Evolutionary conservation across 2,113 vertebrate genomes (phyloP).

Genomic region (Rhinoderma darwinii): DNA sequence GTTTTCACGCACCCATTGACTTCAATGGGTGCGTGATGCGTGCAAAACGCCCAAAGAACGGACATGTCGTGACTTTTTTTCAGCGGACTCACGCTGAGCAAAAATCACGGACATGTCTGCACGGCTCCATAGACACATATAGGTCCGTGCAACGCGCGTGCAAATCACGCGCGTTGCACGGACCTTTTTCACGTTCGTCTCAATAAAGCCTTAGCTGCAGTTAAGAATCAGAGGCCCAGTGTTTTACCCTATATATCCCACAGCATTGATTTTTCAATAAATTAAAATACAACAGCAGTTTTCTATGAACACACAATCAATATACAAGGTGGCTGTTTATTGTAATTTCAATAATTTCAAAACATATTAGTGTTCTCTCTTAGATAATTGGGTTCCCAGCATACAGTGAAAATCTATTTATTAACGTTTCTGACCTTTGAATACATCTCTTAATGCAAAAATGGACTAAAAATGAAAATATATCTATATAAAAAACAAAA

Average conservation of each 20-base stretch:
- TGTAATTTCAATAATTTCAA: conserved; percentile 50
- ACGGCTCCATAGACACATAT: no score
- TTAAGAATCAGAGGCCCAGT: conserved; percentile 33
- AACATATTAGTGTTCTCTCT: conserved; percentile 25
- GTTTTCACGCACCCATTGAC: no score
- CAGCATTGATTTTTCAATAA: conserved; percentile 44
- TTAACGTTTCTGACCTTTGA: neutral
- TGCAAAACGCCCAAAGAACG: no score
- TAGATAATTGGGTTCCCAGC: conserved; percentile 23
- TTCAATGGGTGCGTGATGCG: no score
- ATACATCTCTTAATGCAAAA: neutral
- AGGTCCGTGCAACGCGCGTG: no score
- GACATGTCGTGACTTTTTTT: no score
- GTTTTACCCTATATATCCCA: neutral
- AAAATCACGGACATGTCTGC: no score
- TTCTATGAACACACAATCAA: conserved; percentile 32
- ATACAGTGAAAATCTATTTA: neutral
- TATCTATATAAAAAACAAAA: neutral
- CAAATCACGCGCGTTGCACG: no score
- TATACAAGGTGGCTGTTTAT: conserved; percentile 49
- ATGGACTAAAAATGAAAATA: neutral
- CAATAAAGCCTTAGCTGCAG: conserved; percentile 12
- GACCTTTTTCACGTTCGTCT: no score
- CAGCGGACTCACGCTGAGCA: no score
- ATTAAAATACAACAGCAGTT: conserved; percentile 34